Evolutionary conservation across 2,888 invertebrate species (phyloP).

Genomic region (Brachyptera putata): DNA sequence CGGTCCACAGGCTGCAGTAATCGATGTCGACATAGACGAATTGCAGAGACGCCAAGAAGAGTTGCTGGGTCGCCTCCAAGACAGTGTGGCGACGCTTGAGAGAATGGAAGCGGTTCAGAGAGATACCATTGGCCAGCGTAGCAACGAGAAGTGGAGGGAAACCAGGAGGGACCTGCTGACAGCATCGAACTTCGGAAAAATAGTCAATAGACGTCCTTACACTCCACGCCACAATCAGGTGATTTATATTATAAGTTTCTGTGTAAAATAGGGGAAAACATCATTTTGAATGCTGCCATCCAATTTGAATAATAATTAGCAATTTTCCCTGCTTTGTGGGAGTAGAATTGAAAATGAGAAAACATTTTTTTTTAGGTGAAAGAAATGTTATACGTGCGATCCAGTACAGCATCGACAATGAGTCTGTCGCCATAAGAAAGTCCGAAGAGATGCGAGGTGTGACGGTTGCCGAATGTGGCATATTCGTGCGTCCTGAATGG

Average conservation of each 20-base stretch:
- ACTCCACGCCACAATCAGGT: neutral
- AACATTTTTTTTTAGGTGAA: no score
- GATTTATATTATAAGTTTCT: no score
- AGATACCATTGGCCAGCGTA: neutral
- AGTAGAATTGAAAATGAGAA: no score
- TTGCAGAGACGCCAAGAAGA: neutral
- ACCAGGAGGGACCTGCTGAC: neutral
- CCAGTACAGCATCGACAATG: slow-evolving; percentile 17
- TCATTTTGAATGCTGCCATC: no score
- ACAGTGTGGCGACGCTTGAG: neutral
- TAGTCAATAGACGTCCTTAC: neutral
- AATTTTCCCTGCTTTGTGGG: no score
- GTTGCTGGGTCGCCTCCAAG: neutral
- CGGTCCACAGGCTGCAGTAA: neutral
- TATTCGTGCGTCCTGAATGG: neutral
- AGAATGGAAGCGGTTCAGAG: neutral
- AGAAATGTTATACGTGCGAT: no score
- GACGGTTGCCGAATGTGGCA: neutral
- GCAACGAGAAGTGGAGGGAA: neutral
- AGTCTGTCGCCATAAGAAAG: neutral
- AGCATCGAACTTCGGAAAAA: neutral
- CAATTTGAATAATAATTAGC: no score
- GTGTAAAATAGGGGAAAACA: no score
- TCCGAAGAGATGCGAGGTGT: slow-evolving; percentile 5
- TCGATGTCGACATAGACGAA: neutral